Conservation (phyloP, 2,113 vertebrate species). For the Callaeas wilsoni region DNA sequence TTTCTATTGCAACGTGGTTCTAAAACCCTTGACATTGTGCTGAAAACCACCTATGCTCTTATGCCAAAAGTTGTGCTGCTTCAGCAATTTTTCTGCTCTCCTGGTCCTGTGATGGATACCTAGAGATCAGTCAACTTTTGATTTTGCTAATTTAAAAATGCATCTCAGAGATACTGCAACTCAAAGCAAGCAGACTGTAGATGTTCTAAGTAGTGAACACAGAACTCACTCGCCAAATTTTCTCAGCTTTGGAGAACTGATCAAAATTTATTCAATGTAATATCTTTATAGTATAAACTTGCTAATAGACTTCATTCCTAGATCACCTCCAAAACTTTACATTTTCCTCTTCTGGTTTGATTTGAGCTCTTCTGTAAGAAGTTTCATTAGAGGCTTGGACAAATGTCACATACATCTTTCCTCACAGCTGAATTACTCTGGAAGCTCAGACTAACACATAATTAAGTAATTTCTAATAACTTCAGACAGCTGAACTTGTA, state of each 20-base stretch:
- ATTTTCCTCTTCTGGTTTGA: neutral
- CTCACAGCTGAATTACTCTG: neutral
- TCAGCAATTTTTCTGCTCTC: neutral
- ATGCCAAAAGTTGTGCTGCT: neutral
- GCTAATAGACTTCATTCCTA: neutral
- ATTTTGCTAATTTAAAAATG: neutral
- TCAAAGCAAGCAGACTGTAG: neutral
- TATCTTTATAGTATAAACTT: neutral
- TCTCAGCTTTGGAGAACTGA: neutral
- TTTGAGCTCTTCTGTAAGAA: neutral
- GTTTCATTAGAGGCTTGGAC: neutral
- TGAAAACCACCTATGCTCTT: neutral
- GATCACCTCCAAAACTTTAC: neutral
- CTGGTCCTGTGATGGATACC: neutral
- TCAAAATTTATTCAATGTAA: neutral
- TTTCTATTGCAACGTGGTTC: neutral
- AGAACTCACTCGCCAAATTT: neutral
- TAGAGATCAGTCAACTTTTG: neutral
- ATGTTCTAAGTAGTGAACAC: neutral
- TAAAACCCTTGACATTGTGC: neutral
- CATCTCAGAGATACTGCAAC: neutral
- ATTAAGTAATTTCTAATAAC: neutral
- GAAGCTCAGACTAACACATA: neutral
- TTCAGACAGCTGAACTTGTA: neutral
- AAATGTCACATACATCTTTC: neutral